Conservation (phyloP, 2,888 invertebrate species). For the Drosophila atroscutellata region DNA sequence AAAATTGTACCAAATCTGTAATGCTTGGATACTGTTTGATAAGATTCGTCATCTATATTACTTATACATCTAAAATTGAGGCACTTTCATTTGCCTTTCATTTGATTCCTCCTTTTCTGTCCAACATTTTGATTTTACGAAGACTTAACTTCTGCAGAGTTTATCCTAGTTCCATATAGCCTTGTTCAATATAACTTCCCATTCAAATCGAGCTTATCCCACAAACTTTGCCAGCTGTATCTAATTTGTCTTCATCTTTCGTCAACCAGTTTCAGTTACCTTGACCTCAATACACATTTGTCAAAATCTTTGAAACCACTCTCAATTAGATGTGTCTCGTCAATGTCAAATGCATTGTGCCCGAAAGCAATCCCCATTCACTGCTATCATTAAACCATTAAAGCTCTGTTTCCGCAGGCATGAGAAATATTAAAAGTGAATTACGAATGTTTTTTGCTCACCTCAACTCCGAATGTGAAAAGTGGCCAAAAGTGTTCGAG, state of each 20-base stretch:
- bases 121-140: background rate
- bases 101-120: background rate
- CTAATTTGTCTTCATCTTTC: background rate
- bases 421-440: conserved; percentile 38
- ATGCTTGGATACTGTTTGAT: rapidly evolving
- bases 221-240: background rate
- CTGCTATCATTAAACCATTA: conserved; percentile 21
- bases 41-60: background rate
- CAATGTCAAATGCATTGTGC: conserved; percentile 38
- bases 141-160: background rate
- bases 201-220: background rate
- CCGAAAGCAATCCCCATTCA: conserved; percentile 11
- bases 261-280: background rate
- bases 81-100: background rate
- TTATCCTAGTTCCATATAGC: background rate
- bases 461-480: conserved; percentile 60
- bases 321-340: background rate
- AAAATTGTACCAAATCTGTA: background rate
- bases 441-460: conserved; percentile 51
- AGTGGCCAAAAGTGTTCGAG: conserved; percentile 37
- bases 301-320: conserved; percentile 3
- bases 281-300: conserved; percentile 36
- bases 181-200: background rate
- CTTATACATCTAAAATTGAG: background rate
- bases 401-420: conserved; percentile 12